Conservation (phyloP, 53 echinoderm and acorn worm genomes). For the Antedon mediterranea region DNA sequence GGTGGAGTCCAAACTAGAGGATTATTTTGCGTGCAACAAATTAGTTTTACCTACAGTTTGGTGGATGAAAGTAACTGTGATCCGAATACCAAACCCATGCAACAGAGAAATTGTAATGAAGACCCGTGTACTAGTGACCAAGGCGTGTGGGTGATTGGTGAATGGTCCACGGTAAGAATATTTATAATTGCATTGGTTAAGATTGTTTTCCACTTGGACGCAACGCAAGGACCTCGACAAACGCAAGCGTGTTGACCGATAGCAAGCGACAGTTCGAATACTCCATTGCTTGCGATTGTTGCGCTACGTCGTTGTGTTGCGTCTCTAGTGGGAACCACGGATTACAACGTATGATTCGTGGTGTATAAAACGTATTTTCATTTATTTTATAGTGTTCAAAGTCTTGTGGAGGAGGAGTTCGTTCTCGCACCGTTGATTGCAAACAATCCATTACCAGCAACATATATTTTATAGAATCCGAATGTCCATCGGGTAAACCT, state of each 20-base stretch:
- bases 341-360: too few species aligned
- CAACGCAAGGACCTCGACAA: too few species aligned
- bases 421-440: conserved; percentile 5
- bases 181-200: too few species aligned
- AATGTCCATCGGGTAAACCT: not conserved
- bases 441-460: not conserved
- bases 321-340: too few species aligned
- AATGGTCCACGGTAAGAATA: not conserved
- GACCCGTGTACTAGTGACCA: not conserved
- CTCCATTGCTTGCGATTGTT: too few species aligned
- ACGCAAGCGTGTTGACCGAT: too few species aligned
- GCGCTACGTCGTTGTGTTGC: too few species aligned
- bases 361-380: too few species aligned
- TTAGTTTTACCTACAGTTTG: not conserved
- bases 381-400: conserved; percentile 10
- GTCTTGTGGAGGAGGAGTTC: conserved; percentile 13
- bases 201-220: not conserved
- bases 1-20: not conserved
- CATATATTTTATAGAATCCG: not conserved
- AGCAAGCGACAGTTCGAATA: too few species aligned
- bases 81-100: not conserved
- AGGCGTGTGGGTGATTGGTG: not conserved
- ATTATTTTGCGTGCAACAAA: not conserved
- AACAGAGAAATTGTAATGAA: not conserved
- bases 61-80: not conserved